These are phyloP conservation scores for Tiliacea aurago DNA, from an alignment of 2,888 invertebrate genomes.

Conservation along the genomic window DNA sequence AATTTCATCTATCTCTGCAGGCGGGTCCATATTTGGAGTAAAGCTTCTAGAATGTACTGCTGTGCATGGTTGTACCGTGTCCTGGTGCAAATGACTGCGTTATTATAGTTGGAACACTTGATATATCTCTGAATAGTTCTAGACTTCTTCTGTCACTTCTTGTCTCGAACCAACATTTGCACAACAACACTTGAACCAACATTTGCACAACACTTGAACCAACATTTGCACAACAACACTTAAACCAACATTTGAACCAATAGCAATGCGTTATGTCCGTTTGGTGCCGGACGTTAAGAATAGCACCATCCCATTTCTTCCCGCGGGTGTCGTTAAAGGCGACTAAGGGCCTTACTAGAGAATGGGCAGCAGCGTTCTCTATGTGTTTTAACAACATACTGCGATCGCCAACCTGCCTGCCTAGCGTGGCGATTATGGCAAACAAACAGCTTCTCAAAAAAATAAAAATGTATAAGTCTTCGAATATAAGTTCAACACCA, in stretches of 20 bases:
- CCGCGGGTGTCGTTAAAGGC: too few relatives aligned
- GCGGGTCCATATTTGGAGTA: not conserved
- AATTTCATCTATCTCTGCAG: constrained; percentile 17
- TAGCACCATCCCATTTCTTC: too few relatives aligned
- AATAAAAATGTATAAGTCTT: not conserved
- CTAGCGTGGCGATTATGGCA: too few relatives aligned
- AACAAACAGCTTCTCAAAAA: not conserved
- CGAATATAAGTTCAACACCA: not conserved
- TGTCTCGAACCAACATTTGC: not conserved
- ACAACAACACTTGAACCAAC: not conserved
- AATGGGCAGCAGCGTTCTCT: too few relatives aligned
- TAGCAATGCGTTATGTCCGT: not conserved
- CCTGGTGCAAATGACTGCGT: not conserved
- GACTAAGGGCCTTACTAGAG: too few relatives aligned
- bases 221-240: not conserved
- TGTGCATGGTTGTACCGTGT: not conserved
- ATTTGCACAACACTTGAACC: too few relatives aligned
- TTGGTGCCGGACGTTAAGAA: too few relatives aligned
- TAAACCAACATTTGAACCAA: not conserved
- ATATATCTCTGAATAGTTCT: not conserved
- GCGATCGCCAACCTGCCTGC: too few relatives aligned
- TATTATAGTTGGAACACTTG: not conserved
- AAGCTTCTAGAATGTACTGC: not conserved
- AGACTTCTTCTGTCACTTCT: not conserved
- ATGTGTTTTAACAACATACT: too few relatives aligned